A percentile compares a stretch with the other conserved stretches of the same genome.
These are phyloP conservation scores for Epirrhoe tristata DNA, from an alignment of 2,888 invertebrate species.

Conservation along the genomic window DNA sequence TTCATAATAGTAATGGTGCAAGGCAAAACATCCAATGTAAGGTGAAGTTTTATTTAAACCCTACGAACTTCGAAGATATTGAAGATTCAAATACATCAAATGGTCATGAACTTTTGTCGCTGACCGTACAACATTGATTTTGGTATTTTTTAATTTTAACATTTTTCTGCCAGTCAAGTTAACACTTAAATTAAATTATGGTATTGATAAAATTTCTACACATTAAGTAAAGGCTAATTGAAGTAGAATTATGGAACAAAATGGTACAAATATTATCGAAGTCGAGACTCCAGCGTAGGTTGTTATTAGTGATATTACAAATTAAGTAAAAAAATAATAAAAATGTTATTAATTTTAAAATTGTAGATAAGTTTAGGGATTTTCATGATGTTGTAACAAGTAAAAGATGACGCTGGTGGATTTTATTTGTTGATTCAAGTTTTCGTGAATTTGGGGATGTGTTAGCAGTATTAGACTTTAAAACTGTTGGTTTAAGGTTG, in stretches of 20 bases:
- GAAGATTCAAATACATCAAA: no score
- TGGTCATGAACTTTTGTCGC: no score
- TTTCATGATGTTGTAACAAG: conserved; percentile 78
- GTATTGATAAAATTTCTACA: no score
- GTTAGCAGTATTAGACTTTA: conserved; percentile 66
- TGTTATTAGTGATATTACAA: conserved; percentile 84
- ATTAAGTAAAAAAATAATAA: conserved; percentile 75
- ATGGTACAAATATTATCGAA: conserved; percentile 53
- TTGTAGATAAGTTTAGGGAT: conserved; percentile 78
- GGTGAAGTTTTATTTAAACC: no score
- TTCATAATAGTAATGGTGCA: no score
- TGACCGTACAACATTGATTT: no score
- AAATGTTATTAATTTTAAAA: conserved; percentile 82
- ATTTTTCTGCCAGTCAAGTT: no score
- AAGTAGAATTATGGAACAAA: conserved; percentile 21
- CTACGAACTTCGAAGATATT: no score
- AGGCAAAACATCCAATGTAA: no score
- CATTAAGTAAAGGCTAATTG: not conserved
- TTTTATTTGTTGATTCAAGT: conserved; percentile 39
- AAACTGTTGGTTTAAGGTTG: conserved; percentile 32
- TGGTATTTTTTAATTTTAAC: no score
- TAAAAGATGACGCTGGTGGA: conserved; percentile 50
- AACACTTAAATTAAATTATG: no score
- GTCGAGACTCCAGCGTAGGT: conserved; percentile 79
- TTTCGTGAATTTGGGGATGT: conserved; percentile 57